A percentile compares a stretch with the other conserved stretches of the same genome.
Conservation (phyloP, 2,888 invertebrate genomes). For the Drosophila formosana region DNA sequence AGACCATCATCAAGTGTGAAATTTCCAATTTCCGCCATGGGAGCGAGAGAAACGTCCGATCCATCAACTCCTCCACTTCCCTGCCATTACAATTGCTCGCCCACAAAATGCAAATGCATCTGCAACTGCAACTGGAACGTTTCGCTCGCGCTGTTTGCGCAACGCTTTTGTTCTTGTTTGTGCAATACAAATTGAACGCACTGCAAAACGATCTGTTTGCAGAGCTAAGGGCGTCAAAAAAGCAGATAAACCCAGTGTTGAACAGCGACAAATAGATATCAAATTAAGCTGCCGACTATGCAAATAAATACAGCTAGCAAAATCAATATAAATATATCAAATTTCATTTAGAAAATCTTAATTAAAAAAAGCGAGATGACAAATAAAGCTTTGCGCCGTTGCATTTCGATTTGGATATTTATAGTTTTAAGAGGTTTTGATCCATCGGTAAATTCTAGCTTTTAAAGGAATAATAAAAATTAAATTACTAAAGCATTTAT, state of each 20-base stretch:
- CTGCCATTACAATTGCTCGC: slow-evolving; percentile 18
- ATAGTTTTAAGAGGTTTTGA: no score
- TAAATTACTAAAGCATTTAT: no score
- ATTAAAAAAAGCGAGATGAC: no score
- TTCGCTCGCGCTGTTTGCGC: slow-evolving; percentile 48
- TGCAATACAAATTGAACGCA: slow-evolving; percentile 54
- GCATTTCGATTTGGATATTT: no score
- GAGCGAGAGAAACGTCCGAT: slow-evolving; percentile 1
- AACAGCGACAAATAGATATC: slow-evolving; percentile 6
- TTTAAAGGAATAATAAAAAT: no score
- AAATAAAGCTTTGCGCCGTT: no score
- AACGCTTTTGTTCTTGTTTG: slow-evolving; percentile 44
- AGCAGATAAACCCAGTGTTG: background rate
- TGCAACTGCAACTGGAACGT: slow-evolving; percentile 37
- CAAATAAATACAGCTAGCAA: slow-evolving; percentile 3
- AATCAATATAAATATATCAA: background rate
- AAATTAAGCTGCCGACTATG: slow-evolving; percentile 23
- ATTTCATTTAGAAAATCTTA: background rate
- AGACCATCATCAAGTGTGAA: slow-evolving; percentile 85
- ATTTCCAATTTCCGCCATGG: slow-evolving; percentile 85
- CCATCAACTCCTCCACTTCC: slow-evolving; percentile 3
- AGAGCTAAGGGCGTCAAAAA: slow-evolving; percentile 28
- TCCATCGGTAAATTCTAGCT: no score
- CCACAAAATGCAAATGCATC: slow-evolving; percentile 47
- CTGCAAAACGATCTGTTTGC: slow-evolving; percentile 56